Conservation (phyloP, 2,113 vertebrate species). For the Sander lucioperca region DNA sequence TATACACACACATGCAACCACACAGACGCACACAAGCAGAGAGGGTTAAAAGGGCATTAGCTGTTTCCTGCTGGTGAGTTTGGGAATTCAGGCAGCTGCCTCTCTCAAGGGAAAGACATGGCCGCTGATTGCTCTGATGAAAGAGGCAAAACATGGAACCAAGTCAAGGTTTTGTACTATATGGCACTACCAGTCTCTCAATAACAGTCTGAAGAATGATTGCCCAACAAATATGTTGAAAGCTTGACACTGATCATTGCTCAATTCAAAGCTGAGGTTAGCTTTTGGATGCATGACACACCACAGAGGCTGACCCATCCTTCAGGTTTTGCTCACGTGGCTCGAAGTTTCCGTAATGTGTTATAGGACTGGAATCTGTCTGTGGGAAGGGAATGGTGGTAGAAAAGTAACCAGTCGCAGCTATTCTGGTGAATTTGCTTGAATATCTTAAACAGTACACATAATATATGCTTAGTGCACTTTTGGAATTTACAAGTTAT, state of each 20-base stretch:
- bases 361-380: constrained; percentile 41
- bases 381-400: neutral
- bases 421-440: neutral
- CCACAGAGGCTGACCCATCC: constrained; percentile 50
- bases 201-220: constrained; percentile 18
- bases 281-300: constrained; percentile 53
- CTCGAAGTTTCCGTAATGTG: constrained; percentile 48
- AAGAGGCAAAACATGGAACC: constrained; percentile 53
- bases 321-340: constrained; percentile 42
- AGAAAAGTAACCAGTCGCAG: neutral
- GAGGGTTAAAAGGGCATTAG: constrained; percentile 59
- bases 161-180: constrained; percentile 1
- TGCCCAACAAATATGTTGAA: constrained; percentile 39
- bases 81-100: constrained; percentile 55
- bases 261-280: constrained; percentile 48
- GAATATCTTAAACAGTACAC: neutral
- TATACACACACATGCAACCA: constrained; percentile 12
- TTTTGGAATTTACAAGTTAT: neutral
- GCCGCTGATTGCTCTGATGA: constrained; percentile 25
- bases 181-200: constrained; percentile 32
- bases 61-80: constrained; percentile 66
- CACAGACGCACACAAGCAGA: constrained; percentile 37
- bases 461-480: neutral
- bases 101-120: constrained; percentile 45
- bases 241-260: constrained; percentile 38